These are phyloP conservation scores for Drosophila stalkeri DNA, from an alignment of 2,888 invertebrate genomes.

Conservation along the genomic window DNA sequence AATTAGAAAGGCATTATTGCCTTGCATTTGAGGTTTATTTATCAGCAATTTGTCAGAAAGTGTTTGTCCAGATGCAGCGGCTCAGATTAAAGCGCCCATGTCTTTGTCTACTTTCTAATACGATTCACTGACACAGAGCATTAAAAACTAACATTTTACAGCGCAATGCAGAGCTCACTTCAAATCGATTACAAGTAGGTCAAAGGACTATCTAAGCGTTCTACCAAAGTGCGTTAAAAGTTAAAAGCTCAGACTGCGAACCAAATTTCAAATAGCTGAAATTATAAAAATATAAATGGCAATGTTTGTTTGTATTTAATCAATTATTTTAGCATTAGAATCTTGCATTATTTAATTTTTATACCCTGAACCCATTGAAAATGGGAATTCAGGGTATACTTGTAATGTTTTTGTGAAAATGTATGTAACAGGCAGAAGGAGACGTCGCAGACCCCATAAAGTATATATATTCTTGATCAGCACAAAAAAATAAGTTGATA, in stretches of 20 bases:
- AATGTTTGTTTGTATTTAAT: too few relatives aligned
- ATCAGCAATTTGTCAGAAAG: slow-evolving; percentile 80
- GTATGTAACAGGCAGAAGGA: too few relatives aligned
- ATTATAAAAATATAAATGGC: too few relatives aligned
- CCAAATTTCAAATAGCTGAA: too few relatives aligned
- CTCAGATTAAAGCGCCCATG: slow-evolving; percentile 71
- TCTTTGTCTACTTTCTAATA: slow-evolving; percentile 68
- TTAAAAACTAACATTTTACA: slow-evolving; percentile 38
- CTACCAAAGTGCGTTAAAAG: background rate
- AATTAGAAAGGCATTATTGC: slow-evolving; percentile 80
- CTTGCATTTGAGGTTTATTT: slow-evolving; percentile 73
- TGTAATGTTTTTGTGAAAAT: too few relatives aligned
- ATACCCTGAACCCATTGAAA: too few relatives aligned
- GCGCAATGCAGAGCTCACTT: background rate
- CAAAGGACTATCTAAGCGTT: background rate
- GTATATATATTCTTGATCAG: too few relatives aligned
- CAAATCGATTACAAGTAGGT: slow-evolving; percentile 15
- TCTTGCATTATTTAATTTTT: too few relatives aligned
- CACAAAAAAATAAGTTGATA: too few relatives aligned
- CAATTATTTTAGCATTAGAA: too few relatives aligned
- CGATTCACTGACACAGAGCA: slow-evolving; percentile 63
- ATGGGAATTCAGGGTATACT: too few relatives aligned
- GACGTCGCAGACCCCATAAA: too few relatives aligned
- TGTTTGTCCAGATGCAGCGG: slow-evolving; percentile 73
- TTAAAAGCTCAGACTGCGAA: background rate